Percentiles rank a stretch among this genome's conserved stretches.
Conservation (phyloP, 2,888 invertebrate genomes). For the Xanthorhoe designata region DNA sequence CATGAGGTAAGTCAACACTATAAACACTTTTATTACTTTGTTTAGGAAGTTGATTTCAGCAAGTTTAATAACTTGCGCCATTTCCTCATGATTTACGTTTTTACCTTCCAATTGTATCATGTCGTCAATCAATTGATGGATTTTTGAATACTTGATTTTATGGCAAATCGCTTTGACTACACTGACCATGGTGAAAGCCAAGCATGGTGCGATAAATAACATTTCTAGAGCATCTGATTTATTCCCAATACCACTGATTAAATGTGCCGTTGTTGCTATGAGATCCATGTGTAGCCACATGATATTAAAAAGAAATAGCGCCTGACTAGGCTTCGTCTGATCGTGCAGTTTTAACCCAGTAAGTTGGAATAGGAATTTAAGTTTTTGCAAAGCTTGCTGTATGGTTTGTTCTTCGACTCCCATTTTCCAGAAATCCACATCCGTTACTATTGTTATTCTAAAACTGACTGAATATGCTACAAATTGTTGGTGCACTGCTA, state of each 20-base stretch:
- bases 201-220: constrained; percentile 11
- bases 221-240: neutral
- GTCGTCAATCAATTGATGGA: constrained; percentile 9
- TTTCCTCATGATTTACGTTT: neutral
- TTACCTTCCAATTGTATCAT: constrained; percentile 10
- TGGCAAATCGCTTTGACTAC: constrained; percentile 7
- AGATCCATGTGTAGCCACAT: constrained; percentile 1
- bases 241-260: neutral
- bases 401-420: constrained; percentile 1
- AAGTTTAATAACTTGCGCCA: constrained; percentile 1
- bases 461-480: neutral
- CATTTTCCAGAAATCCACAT: constrained; percentile 4
- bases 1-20: constrained; percentile 2
- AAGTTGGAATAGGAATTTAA: neutral
- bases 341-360: constrained; percentile 15
- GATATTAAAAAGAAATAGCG: constrained; percentile 3
- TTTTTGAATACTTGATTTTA: neutral
- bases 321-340: constrained; percentile 6
- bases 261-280: neutral
- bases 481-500: neutral
- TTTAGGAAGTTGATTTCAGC: constrained; percentile 8
- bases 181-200: constrained; percentile 5
- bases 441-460: neutral
- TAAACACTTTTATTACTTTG: constrained; percentile 8
- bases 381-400: constrained; percentile 3